These are phyloP conservation scores for Caenorhabditis latens DNA, from an alignment of 1,140 invertebrate genomes.

Conservation along the genomic window DNA sequence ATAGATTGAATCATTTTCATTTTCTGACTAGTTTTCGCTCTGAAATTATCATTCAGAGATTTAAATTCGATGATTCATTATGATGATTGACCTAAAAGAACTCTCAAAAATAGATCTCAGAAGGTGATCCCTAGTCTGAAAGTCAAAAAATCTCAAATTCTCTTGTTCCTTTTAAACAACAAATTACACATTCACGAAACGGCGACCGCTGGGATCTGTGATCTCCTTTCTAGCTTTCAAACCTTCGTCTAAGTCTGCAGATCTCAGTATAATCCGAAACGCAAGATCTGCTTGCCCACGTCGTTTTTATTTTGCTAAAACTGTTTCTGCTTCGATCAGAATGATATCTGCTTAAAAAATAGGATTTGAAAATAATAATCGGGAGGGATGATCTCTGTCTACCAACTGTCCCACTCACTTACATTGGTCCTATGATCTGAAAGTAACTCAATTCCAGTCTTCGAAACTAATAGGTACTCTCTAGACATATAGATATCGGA, in stretches of 20 bases:
- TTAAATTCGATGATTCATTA: no score
- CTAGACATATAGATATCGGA: slow-evolving; percentile 5
- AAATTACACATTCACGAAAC: neutral
- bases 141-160: neutral
- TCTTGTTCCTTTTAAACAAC: no score
- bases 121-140: neutral
- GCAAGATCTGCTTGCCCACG: neutral
- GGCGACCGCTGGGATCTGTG: neutral
- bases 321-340: neutral
- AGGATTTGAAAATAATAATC: no score
- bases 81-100: no score
- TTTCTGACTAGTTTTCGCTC: neutral
- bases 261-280: neutral
- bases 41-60: no score
- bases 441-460: no score
- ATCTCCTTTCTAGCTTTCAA: neutral
- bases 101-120: no score
- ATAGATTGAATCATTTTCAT: neutral
- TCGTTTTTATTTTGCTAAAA: neutral
- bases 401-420: no score
- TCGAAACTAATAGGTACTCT: neutral
- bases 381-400: no score
- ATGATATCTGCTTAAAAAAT: neutral
- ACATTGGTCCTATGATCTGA: neutral
- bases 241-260: neutral